Evolutionary conservation across 2,113 vertebrate genomes (phyloP), one percentile per base, ranked within the genome.

Genomic region (Choloepus hoffmanni): DNA sequence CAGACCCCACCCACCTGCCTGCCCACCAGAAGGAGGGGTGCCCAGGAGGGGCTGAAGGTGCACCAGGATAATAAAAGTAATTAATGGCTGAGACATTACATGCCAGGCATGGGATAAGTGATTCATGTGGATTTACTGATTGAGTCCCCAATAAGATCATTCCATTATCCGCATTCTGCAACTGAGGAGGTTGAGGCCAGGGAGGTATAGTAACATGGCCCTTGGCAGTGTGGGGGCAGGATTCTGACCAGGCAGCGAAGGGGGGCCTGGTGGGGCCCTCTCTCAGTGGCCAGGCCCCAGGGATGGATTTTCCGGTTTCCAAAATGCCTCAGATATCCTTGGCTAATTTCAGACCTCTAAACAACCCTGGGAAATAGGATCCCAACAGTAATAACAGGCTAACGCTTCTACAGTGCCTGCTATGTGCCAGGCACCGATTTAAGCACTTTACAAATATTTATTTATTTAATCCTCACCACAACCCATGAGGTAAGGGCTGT

Each of bases 381-480:
- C 58, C 43, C 72, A 36, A 13, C 21, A 3, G 58, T 28, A 43
- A 63, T 30, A 65, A 4, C 12, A 23, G 63, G 63, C 26, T 36
- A 21, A 55, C 3, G 30, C 58, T 50, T 68, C 30, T 65, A 19
- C 3, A 11, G 40, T 30, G 40, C 68, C 81, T 9, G 55, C 92
- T n/a, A 15, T 23, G 48, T 50, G 89, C 89, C 92, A 88, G 94
- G 77, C 15, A 1, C 92, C 53, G n/a, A 23, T 70, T 67, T n/a
- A 94, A 65, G 90, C 92, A 53, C 50, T 70, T 93, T 76, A 87
- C 87, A 77, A 55, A 93, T 82, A 72, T 81, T 93, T 93, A 50
- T 79, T 85, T 92, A 73, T 85, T 93, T 90, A 85, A 90, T 94
- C 65, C 33, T 81, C 86, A 70, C 82, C 90, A 72, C 36, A 48